Base-by-base conservation (phyloP, 2,888 invertebrate species). In the Cylindroiulus punctatus region DNA sequence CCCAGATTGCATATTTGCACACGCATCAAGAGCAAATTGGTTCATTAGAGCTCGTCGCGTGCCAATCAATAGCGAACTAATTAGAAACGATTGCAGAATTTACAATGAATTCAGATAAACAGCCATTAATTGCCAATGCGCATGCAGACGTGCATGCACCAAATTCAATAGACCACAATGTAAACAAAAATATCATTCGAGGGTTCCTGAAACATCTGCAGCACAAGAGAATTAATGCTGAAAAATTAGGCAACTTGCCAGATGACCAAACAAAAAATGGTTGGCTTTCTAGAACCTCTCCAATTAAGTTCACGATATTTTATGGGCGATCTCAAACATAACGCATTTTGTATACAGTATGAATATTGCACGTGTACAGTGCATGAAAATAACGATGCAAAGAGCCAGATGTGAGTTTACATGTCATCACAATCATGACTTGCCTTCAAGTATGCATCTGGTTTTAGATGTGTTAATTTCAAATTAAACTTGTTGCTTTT, bases 11-110 rank as follows among this genome's bases (percentile, higher is more conserved):
- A 22, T 65, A 65, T 65, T 65, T 65, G 65, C 22, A 5, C 65
- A 65, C 65, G 65, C 65, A 65, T 65, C 19, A 65, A 22, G 22
- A 65, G 65, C 65, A 65, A 65, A 65, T 65, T 65, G 65, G 22
- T 26, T 65, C 65, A 65, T 65, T 65, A 65, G 65, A 65, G 65
- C n/a, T 65, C 65, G 65, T 65, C 26, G 22, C 3, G 65, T 26
- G 65, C 65, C 22, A 65, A 65, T 65, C 65, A 65, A 65, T 65
- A 65, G 65, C 26, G 65, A 26, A 10, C 65, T 65, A 65, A 65
- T 65, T 65, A 65, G 65, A 65, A 65, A 65, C 26, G 65, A 65
- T 65, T 65, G 65, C 12, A 4, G 65, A 65, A 19, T 65, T 26
- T 65, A 26, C 65, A 65, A 65, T 65, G 65, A 22, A 65, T 19